A percentile compares a stretch with the other conserved stretches of the same genome.
These are phyloP conservation scores for Apodemus speciosus DNA, from an alignment of 2,113 vertebrate species.

Conservation along the genomic window DNA sequence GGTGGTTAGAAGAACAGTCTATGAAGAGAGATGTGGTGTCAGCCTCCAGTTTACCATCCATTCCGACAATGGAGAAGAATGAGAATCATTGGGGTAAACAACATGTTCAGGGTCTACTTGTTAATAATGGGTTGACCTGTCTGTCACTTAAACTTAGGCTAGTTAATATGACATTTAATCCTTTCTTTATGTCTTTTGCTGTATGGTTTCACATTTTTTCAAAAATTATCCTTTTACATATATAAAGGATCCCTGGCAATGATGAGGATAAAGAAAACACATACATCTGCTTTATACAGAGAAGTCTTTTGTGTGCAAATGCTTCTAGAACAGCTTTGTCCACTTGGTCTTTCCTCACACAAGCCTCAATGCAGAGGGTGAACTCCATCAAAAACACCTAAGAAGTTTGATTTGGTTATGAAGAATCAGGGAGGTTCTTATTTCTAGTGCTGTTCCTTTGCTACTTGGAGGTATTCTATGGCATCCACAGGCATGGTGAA, in stretches of 20 bases:
- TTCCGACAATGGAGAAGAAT: neutral
- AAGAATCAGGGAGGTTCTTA: neutral
- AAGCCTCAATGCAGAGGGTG: neutral
- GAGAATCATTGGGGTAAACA: neutral
- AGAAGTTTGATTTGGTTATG: neutral
- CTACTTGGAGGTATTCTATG: neutral
- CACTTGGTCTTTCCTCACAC: neutral
- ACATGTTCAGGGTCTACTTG: neutral
- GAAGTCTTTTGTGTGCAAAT: neutral
- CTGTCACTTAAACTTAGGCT: neutral
- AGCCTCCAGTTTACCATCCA: neutral
- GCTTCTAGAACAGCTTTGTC: neutral
- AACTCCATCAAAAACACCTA: neutral
- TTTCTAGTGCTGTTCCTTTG: neutral
- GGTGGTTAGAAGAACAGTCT: slow-evolving; percentile 45
- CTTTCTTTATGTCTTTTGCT: slow-evolving; percentile 29
- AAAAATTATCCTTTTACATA: neutral
- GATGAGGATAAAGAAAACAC: neutral
- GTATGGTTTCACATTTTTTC: neutral
- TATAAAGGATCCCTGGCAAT: neutral
- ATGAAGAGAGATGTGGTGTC: slow-evolving; percentile 49
- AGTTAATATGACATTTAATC: neutral
- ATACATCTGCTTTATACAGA: neutral
- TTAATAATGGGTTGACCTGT: neutral
- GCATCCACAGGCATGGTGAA: neutral